Base-by-base conservation (phyloP, 2,888 invertebrate genomes). In the Drosophila monieri region DNA sequence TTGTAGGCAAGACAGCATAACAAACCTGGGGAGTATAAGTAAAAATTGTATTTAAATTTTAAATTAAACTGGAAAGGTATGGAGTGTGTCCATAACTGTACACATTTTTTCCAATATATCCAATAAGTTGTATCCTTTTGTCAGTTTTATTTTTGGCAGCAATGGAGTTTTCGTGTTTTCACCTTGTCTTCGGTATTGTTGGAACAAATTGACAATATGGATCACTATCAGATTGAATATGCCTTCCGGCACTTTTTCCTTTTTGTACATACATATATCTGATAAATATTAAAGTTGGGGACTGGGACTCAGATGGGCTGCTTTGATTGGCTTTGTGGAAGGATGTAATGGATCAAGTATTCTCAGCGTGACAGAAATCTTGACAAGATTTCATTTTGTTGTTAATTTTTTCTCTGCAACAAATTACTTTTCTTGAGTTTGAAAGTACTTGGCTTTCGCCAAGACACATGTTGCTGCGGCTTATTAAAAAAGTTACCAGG, bases 1-100 rank as follows among this genome's bases (percentile, higher is more conserved):
- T 54, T 65, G 46, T 35, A 39, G 47, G 54, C 41, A 54, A 35
- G 32, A 66, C 47, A 66, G 55, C 65, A 55, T 47, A 55, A 44
- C 65, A 64, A 64, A 51, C 27, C 41, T 35, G 41, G 30, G 35
- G 12, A 27, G 6, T 32, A 61, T 25, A 23, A 30, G 2, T 9
- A 0, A 27, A 27, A 27, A 9, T 27, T 27, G 8, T 6, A 25
- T 25, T 25, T 25, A 25, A 27, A 27, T 27, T 25, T 3, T 27
- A 9, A 9, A 9, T 9, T 27, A 27, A 27, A 27, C 9, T 27
- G 8, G 8, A 3, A 27, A 27, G 3, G 9, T 27, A 27, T 27
- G 9, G 3, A 9, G 27, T 9, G 27, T 3, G 9, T 6, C 9
- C 9, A 27, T 9, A 27, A 46, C 25, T 25, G 23, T 55, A 14